These are phyloP conservation scores for Cryptus viduatorius DNA, from an alignment of 2,888 invertebrate genomes.

Conservation along the genomic window DNA sequence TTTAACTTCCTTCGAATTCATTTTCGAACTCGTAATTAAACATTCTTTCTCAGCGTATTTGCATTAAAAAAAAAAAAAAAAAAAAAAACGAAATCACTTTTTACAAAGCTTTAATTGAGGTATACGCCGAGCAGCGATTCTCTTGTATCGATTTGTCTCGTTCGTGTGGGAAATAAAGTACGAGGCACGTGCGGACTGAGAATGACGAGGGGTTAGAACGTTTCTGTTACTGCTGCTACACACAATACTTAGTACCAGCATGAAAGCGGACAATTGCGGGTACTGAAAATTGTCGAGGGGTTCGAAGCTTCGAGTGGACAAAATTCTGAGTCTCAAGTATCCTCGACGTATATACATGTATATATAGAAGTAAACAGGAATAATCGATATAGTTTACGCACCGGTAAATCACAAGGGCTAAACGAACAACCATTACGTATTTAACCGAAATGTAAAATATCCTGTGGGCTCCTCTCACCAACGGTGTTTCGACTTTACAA, in stretches of 20 bases:
- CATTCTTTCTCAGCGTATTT: too few relatives aligned
- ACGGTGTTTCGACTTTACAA: too few relatives aligned
- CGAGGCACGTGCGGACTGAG: slow-evolving; percentile 25
- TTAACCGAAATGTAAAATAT: background rate
- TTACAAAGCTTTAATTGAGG: background rate
- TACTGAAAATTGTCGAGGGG: slow-evolving; percentile 37
- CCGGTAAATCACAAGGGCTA: background rate
- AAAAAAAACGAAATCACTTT: too few relatives aligned
- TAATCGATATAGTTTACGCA: too few relatives aligned
- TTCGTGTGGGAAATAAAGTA: slow-evolving; percentile 11
- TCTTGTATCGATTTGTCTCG: slow-evolving; percentile 2
- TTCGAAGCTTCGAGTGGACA: slow-evolving; percentile 19
- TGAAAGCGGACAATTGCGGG: slow-evolving; percentile 26
- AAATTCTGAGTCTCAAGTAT: slow-evolving; percentile 3
- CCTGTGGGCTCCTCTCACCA: too few relatives aligned
- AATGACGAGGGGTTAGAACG: slow-evolving; percentile 32
- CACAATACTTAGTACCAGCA: slow-evolving; percentile 36
- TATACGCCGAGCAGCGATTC: background rate
- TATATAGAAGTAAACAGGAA: background rate
- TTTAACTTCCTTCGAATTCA: too few relatives aligned
- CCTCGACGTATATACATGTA: background rate
- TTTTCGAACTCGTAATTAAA: too few relatives aligned
- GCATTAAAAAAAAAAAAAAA: too few relatives aligned
- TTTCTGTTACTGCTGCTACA: slow-evolving; percentile 36
- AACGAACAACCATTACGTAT: background rate